These are phyloP conservation scores for Euleptes europaea DNA, from an alignment of 2,113 vertebrate genomes.

Conservation along the genomic window DNA sequence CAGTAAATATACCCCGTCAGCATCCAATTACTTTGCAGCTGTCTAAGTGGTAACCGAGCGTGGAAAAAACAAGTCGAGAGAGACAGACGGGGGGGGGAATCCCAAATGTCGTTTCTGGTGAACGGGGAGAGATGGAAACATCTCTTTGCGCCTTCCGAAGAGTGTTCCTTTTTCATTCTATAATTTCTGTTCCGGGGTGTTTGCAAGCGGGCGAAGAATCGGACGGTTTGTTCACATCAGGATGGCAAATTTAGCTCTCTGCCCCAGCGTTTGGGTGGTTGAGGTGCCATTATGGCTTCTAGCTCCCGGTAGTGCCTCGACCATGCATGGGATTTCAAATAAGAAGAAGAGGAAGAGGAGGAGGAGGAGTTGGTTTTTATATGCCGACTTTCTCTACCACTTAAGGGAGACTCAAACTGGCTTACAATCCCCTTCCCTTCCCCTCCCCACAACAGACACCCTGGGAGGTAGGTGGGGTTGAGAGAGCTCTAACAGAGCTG, in stretches of 20 bases:
- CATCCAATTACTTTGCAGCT: not conserved
- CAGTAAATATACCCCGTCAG: not conserved
- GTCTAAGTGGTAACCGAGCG: not conserved
- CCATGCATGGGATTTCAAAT: too few species aligned
- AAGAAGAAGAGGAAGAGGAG: too few species aligned
- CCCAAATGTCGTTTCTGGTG: not conserved
- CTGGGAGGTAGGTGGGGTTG: too few species aligned
- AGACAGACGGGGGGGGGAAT: not conserved
- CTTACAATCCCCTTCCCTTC: too few species aligned
- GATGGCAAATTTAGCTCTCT: not conserved
- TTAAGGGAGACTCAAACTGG: too few species aligned
- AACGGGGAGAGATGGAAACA: not conserved
- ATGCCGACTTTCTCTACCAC: too few species aligned
- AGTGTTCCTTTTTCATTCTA: not conserved
- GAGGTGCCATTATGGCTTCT: too few species aligned
- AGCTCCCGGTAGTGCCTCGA: too few species aligned
- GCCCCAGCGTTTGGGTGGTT: not conserved
- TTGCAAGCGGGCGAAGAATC: too few species aligned
- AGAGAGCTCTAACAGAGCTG: too few species aligned
- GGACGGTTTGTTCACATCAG: not conserved
- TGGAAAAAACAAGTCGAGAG: not conserved
- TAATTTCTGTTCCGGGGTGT: not conserved
- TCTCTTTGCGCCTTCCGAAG: not conserved
- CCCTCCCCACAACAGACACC: too few species aligned
- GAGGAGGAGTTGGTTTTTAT: too few species aligned